Evolutionary conservation across 2,888 invertebrate species (phyloP).

Genomic region (Drosophila tripunctata): DNA sequence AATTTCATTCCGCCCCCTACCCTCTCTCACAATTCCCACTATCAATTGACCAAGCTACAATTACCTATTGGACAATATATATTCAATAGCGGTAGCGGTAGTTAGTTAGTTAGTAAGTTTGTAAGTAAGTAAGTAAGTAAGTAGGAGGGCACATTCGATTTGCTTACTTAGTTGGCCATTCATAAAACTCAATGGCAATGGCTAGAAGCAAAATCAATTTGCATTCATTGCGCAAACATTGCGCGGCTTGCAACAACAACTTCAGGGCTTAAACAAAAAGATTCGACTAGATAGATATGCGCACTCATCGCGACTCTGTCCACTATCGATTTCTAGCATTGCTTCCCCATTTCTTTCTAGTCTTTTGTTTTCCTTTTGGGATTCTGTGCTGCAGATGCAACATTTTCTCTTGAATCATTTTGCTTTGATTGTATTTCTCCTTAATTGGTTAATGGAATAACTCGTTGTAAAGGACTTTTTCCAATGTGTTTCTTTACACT

Average conservation of each 20-base stretch:
- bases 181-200: slow-evolving; percentile 20
- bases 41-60: neutral
- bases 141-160: slow-evolving; percentile 45
- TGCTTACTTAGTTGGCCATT: slow-evolving; percentile 22
- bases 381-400: neutral
- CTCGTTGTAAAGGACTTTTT: no score
- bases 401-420: neutral
- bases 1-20: slow-evolving; percentile 26
- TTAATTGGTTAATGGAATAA: neutral
- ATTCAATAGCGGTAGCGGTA: slow-evolving; percentile 21
- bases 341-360: slow-evolving; percentile 1
- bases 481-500: no score
- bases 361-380: neutral
- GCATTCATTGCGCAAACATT: slow-evolving; percentile 49
- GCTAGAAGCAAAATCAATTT: slow-evolving; percentile 52
- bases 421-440: no score
- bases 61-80: slow-evolving; percentile 38
- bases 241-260: slow-evolving; percentile 17
- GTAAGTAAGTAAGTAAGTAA: no score
- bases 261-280: neutral
- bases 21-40: neutral
- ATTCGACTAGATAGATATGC: neutral
- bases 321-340: neutral
- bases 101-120: no score
- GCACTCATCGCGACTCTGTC: neutral